phyloP scores from a whole-genome alignment of 2,888 invertebrate species.

The Cheilosia vernalis region DNA sequence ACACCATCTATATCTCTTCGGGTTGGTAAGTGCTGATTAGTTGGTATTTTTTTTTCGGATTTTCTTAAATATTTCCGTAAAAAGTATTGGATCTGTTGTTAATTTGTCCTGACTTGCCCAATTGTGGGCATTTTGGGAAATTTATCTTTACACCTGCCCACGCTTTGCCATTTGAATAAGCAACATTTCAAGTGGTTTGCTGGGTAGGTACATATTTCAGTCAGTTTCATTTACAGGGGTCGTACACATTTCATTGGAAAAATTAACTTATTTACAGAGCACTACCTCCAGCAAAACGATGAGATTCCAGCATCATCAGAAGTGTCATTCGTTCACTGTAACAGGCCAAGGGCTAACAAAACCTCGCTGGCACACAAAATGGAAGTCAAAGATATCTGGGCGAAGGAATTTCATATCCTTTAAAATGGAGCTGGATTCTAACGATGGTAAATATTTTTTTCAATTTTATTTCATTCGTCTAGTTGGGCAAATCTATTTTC shows the following conservation, averaged over 20 bases:
- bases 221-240: not conserved
- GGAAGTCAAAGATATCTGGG: slow-evolving; percentile 57
- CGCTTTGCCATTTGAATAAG: slow-evolving; percentile 6
- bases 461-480: not conserved
- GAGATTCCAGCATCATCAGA: slow-evolving; percentile 29
- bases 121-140: not conserved
- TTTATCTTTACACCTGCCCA: not conserved
- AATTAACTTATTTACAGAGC: slow-evolving; percentile 41
- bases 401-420: slow-evolving; percentile 64
- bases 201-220: not conserved
- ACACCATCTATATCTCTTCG: slow-evolving; percentile 9
- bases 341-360: slow-evolving; percentile 12
- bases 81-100: not conserved
- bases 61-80: not conserved
- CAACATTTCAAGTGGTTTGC: not conserved
- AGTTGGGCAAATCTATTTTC: slow-evolving; percentile 7
- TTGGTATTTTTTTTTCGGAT: slow-evolving; percentile 7
- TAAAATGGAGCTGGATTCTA: slow-evolving; percentile 7
- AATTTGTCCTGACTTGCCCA: not conserved
- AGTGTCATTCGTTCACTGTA: slow-evolving; percentile 24
- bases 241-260: not conserved
- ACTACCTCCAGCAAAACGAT: slow-evolving; percentile 30
- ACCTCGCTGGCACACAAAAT: slow-evolving; percentile 48
- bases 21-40: slow-evolving; percentile 17
- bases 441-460: slow-evolving; percentile 26